Conservation (phyloP, 2,797 vertebrate genomes). For the Sternotherus odoratus region DNA sequence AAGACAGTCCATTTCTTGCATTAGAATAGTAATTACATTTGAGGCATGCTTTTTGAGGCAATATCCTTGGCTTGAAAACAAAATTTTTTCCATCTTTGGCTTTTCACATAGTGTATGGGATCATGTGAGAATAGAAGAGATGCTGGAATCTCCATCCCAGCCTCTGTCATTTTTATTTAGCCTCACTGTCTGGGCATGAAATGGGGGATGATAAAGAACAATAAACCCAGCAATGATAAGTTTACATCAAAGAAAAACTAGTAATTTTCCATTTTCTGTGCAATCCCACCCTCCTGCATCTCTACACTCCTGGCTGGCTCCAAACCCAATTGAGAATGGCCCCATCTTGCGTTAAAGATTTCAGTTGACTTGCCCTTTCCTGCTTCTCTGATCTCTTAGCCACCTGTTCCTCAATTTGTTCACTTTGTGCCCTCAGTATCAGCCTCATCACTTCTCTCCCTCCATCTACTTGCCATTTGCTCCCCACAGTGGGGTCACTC, state of each 20-base stretch:
- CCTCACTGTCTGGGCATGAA: neutral
- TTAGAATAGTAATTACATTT: neutral
- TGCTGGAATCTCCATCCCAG: fast-evolving
- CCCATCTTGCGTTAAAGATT: neutral
- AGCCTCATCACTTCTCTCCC: neutral
- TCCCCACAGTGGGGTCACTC: neutral
- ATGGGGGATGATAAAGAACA: neutral
- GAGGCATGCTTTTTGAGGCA: fast-evolving
- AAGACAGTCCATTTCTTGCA: neutral
- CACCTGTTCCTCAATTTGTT: neutral
- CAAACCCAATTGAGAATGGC: neutral
- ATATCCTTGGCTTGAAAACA: neutral
- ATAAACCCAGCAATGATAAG: fast-evolving
- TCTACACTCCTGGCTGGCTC: neutral
- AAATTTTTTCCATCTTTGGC: fast-evolving
- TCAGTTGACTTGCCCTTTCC: neutral
- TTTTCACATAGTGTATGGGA: neutral
- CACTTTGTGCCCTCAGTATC: neutral
- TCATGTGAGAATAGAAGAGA: neutral
- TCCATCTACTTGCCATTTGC: neutral
- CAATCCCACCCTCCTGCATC: neutral
- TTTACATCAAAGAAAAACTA: neutral
- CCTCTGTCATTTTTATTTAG: neutral
- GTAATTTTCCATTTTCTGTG: fast-evolving
- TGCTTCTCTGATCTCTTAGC: neutral